Percentiles rank a stretch among this genome's conserved stretches.
Evolutionary conservation across 2,113 vertebrate genomes (phyloP).

Genomic region (Zonotrichia leucophrys): DNA sequence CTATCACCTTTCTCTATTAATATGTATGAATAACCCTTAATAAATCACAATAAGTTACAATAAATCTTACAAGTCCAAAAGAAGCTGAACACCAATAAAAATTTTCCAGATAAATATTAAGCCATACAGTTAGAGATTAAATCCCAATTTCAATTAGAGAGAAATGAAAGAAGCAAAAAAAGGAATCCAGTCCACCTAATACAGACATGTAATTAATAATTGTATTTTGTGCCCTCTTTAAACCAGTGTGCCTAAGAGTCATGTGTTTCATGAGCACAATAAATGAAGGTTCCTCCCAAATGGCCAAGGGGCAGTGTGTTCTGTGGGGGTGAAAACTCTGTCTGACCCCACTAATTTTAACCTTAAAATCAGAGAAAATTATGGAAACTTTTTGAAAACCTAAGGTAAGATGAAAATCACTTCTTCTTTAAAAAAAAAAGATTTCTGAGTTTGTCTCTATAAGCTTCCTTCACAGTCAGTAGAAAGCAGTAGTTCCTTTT

Average conservation of each 20-base stretch:
- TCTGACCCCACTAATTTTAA: not conserved
- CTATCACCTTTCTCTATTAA: not conserved
- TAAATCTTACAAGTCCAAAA: not conserved
- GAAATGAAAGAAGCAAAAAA: not conserved
- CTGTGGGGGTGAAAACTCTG: not conserved
- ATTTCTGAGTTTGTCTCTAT: not conserved
- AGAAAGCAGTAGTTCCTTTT: not conserved
- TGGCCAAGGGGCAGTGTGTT: not conserved
- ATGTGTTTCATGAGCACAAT: rapidly evolving
- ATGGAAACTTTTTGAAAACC: not conserved
- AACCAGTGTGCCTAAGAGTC: not conserved
- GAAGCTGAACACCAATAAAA: not conserved
- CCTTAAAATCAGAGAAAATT: not conserved
- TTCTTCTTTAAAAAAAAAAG: not conserved
- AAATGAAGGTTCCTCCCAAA: not conserved
- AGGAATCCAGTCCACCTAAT: not conserved
- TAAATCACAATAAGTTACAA: not conserved
- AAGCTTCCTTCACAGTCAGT: not conserved
- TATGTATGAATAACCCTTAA: not conserved
- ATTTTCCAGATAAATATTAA: not conserved
- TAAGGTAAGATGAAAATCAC: not conserved
- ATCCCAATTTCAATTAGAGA: not conserved
- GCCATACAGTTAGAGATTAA: not conserved
- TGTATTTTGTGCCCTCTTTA: not conserved
- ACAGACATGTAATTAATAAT: not conserved